Evolutionary conservation across 2,888 invertebrate species (phyloP), one percentile per base, ranked within the genome.

Genomic region (Brachypterus glaber): DNA sequence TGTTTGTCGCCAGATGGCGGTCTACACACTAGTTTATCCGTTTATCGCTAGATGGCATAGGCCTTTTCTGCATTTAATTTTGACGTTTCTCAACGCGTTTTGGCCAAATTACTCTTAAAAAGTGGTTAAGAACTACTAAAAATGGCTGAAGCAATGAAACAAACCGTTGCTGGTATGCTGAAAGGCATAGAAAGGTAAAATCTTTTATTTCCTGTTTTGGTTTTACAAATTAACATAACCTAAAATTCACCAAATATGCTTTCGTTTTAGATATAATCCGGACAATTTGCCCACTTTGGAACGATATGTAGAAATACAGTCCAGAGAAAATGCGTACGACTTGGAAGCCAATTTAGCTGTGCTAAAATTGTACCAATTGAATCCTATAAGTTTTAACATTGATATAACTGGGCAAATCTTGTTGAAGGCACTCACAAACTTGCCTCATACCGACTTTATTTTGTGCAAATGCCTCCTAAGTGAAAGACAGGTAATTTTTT

Each of bases 381-480:
- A 95, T 63, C 92, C 95, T 1, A 79, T 77, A 41, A 77, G 80
- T 55, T 87, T 89, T 57, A 86, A 92, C 58, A 70, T 79, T 30
- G 81, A 84, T 38, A 81, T 95, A 24, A 87, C 91, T 2, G 82
- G 85, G 49, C 83, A 86, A 57, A 93, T 99, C 55, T 71, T 98
- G 30, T 64, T 98, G 50, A 98, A 98, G 64, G 92, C 96, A 2
- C 69, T 98, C 27, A 96, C 97, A 7, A 96, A 95, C 66, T 77
- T 97, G 51, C 98, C 98, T 0, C 92, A 96, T 59, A 90, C 96
- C 5, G 98, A 98, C 67, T 96, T 97, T 60, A 91, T 93, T 31
- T 72, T 98, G 47, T 98, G 97, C 70, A 98, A 98, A 68, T 97
- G 95, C 64, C 75, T 98, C 38, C 73, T 98, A 41, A 82, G 88